Percentiles rank a stretch among this genome's conserved stretches.
phyloP scores from a whole-genome alignment of 2,888 invertebrate genomes.

The Idaea biselata region DNA sequence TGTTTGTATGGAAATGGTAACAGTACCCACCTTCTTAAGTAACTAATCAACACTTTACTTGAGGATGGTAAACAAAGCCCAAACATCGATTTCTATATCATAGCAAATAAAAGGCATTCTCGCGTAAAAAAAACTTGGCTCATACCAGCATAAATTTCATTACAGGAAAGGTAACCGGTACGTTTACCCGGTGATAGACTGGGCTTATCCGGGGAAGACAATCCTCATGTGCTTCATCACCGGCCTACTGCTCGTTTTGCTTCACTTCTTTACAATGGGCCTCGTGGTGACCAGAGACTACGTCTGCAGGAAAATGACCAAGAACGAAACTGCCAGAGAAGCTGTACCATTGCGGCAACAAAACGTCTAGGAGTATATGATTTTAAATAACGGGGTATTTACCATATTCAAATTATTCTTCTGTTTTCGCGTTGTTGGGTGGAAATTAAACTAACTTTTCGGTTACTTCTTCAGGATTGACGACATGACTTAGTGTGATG shows the following conservation, averaged over 20 bases:
- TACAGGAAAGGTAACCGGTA: conserved; percentile 82
- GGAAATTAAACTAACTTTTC: no score
- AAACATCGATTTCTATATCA: neutral
- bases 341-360: conserved; percentile 20
- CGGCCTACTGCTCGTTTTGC: conserved; percentile 80
- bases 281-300: conserved; percentile 74
- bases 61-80: neutral
- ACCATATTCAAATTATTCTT: no score
- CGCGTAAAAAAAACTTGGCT: no score
- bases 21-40: no score
- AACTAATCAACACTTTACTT: neutral
- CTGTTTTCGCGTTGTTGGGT: no score
- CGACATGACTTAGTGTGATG: no score
- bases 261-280: conserved; percentile 82
- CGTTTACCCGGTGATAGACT: conserved; percentile 89
- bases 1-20: no score
- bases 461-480: no score
- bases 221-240: conserved; percentile 82
- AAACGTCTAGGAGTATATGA: conserved; percentile 5
- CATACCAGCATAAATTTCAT: conserved; percentile 19
- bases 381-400: neutral
- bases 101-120: no score
- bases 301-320: conserved; percentile 40
- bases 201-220: conserved; percentile 84
- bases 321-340: conserved; percentile 36